These are phyloP conservation scores for Myocastor coypus DNA, from an alignment of 2,113 vertebrate species.

Conservation along the genomic window DNA sequence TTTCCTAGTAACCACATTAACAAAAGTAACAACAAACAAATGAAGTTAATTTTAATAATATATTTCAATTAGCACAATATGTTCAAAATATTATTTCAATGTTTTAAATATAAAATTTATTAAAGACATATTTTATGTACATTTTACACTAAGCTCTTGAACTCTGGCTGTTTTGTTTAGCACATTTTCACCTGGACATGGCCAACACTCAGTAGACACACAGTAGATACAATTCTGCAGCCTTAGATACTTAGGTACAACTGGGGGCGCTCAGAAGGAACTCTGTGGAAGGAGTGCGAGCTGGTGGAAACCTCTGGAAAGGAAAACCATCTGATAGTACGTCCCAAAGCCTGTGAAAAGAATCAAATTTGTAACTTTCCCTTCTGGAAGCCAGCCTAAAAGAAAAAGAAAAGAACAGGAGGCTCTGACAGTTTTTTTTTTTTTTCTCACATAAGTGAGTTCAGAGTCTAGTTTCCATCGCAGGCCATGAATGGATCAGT, in stretches of 20 bases:
- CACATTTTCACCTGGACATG: background rate
- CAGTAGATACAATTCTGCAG: background rate
- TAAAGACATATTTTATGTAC: background rate
- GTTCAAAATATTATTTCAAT: background rate
- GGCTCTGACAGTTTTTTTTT: background rate
- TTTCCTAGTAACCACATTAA: background rate
- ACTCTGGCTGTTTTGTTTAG: background rate
- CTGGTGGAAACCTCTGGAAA: background rate
- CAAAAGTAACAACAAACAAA: background rate
- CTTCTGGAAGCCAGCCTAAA: background rate
- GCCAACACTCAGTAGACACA: background rate
- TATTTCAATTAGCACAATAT: background rate
- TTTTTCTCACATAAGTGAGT: background rate
- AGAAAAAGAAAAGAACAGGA: slow-evolving; percentile 11
- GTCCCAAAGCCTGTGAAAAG: background rate
- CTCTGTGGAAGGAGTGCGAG: background rate
- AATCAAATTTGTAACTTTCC: background rate
- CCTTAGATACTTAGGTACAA: background rate
- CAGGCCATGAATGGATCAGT: background rate
- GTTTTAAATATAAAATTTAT: background rate
- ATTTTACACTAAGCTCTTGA: background rate
- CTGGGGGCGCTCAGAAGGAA: background rate
- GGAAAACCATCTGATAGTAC: background rate
- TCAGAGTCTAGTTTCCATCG: background rate
- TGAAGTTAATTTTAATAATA: background rate